Base-by-base conservation (phyloP, 1,140 invertebrate species). In the Pogonognathellus flavescens region DNA sequence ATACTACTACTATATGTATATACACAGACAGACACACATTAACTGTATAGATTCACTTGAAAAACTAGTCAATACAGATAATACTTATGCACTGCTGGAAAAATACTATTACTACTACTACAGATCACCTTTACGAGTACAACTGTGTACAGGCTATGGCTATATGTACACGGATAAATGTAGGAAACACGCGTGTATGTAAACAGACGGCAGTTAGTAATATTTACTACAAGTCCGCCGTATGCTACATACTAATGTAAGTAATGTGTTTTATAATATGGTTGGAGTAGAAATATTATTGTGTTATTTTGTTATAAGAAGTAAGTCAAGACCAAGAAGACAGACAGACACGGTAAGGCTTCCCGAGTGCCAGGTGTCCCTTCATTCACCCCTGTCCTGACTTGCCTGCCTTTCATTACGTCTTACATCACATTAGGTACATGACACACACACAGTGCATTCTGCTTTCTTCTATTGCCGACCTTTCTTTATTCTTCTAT, bases 291-390 rank as follows among this genome's bases (percentile, higher is more conserved):
- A 41, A 41, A 41, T 41, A 41, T n/a, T n/a, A n/a, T 41, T 41
- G 31, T 41, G 6, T 41, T 41, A 41, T 41, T 41, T 1, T 41
- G 31, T 41, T 41, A 41, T 41, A 41, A 22, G 22, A 22, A 10
- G 6, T 60, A 60, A 60, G 59, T 60, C n/a, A 60, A 60, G 59
- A 18, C 18, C 18, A 20, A 22, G 62, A 66, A 66, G 62, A 66
- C 14, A 66, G 31, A 41, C 31, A 66, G 62, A 66, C 62, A 66
- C 22, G 62, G 62, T 66, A 66, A 25, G 62, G 22, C 20, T 66
- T 66, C 62, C 20, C 62, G 62, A 66, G 20, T 66, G 62, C 62
- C 62, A 66, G 62, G 62, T 66, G 62, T 66, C 62, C 62, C 62
- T 66, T 66, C 62, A 31, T 66, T 66, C 62, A 31, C 62, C 62